phyloP scores from a whole-genome alignment of 2,888 invertebrate species.

The Himalopsyche kuldschensis region DNA sequence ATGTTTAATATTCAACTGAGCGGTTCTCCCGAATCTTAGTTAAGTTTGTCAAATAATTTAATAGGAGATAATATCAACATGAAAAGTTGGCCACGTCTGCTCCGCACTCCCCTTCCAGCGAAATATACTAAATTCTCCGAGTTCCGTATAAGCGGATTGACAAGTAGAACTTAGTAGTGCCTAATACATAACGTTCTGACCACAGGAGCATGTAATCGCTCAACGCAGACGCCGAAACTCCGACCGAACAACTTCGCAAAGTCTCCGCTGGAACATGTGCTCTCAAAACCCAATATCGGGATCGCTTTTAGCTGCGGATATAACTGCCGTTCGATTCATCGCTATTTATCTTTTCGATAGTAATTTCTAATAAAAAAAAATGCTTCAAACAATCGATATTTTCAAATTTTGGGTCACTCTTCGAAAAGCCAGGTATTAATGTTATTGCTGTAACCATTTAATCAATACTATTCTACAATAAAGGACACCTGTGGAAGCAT shows the following conservation, averaged over 20 bases:
- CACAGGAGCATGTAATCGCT: neutral
- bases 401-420: no score
- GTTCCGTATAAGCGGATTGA: neutral
- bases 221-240: neutral
- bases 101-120: neutral
- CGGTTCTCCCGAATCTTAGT: neutral
- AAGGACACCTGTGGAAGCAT: no score
- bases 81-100: neutral
- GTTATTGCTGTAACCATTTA: no score
- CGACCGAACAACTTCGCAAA: neutral
- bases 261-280: neutral
- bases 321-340: no score
- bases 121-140: neutral
- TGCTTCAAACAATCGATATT: no score
- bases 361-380: no score
- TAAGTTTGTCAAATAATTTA: neutral
- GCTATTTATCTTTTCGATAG: no score
- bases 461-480: no score
- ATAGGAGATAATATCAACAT: neutral
- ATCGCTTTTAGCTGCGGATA: no score
- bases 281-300: neutral
- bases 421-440: no score
- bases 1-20: neutral
- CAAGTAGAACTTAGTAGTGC: neutral
- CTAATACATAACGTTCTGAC: neutral